Percentiles rank a stretch among this genome's conserved stretches.
Conservation (phyloP, 2,797 vertebrate genomes). For the Synanceia verrucosa region DNA sequence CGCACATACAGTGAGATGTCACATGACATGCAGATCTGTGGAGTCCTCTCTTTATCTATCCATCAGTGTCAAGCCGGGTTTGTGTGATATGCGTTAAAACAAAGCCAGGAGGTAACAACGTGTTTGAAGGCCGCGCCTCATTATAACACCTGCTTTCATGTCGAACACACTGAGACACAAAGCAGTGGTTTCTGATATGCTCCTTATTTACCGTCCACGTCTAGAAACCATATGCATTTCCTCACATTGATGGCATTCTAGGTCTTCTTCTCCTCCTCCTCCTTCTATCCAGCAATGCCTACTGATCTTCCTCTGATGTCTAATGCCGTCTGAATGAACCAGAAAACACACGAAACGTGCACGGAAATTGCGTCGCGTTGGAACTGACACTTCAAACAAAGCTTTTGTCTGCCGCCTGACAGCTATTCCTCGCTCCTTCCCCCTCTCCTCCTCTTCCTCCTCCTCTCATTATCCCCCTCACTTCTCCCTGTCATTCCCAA, state of each 20-base stretch:
- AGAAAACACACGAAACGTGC: conserved; percentile 37
- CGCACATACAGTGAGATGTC: conserved; percentile 1
- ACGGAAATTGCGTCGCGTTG: conserved; percentile 43
- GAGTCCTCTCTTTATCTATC: conserved; percentile 54
- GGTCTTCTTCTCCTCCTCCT: conserved; percentile 29
- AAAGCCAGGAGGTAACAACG: conserved; percentile 49
- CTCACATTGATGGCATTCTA: conserved; percentile 42
- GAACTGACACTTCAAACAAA: conserved; percentile 80
- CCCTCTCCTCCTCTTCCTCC: conserved; percentile 69
- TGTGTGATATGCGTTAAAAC: conserved; percentile 59
- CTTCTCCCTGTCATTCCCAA: conserved; percentile 72
- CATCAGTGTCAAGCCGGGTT: conserved; percentile 60
- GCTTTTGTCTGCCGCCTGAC: conserved; percentile 78
- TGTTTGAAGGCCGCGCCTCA: conserved; percentile 62
- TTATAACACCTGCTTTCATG: conserved; percentile 57
- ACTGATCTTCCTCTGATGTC: conserved; percentile 69
- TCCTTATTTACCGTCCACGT: conserved; percentile 16
- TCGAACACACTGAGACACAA: conserved; percentile 45
- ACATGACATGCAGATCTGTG: conserved; percentile 17
- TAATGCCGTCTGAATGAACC: conserved; percentile 61
- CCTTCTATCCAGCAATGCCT: conserved; percentile 68
- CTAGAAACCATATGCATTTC: conserved; percentile 29
- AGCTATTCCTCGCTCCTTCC: conserved; percentile 71
- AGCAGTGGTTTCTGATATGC: conserved; percentile 35
- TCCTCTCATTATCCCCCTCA: conserved; percentile 75